A percentile compares a stretch with the other conserved stretches of the same genome.
phyloP scores from a whole-genome alignment of 2,888 invertebrate species.

The Aproaerema taeniolella region DNA sequence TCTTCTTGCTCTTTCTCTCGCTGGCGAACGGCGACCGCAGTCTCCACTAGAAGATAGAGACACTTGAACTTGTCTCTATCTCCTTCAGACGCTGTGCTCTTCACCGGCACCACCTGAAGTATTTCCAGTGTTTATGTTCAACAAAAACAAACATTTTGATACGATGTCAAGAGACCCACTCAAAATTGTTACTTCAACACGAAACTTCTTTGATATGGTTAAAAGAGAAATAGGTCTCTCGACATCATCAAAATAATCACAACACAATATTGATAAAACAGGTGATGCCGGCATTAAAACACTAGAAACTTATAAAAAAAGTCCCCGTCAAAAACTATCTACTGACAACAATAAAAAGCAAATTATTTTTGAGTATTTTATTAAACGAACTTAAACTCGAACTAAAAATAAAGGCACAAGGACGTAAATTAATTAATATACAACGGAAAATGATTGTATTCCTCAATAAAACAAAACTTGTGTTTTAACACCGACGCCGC shows the following conservation, averaged over 20 bases:
- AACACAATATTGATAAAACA: too few relatives aligned
- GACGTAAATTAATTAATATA: constrained; percentile 12
- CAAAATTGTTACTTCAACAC: too few relatives aligned
- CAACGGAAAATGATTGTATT: constrained; percentile 11
- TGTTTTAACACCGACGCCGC: constrained; percentile 69
- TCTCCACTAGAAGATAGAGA: constrained; percentile 57
- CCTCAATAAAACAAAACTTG: constrained; percentile 22
- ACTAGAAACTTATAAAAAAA: constrained; percentile 34
- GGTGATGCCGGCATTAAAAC: constrained; percentile 71
- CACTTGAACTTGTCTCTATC: constrained; percentile 59
- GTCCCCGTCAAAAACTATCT: constrained; percentile 24
- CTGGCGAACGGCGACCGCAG: constrained; percentile 59
- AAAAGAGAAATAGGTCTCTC: too few relatives aligned
- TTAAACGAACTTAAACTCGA: constrained; percentile 13
- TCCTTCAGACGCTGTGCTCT: constrained; percentile 24
- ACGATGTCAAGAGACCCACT: too few relatives aligned
- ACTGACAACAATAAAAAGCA: constrained; percentile 24
- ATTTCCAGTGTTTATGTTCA: neutral
- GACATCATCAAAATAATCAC: too few relatives aligned
- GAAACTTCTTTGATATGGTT: too few relatives aligned
- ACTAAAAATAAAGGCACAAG: constrained; percentile 15
- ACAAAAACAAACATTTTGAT: too few relatives aligned
- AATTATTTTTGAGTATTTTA: constrained; percentile 17
- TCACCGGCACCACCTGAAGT: constrained; percentile 61
- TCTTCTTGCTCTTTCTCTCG: constrained; percentile 52